Evolutionary conservation across 1,140 invertebrate species (phyloP), one percentile per base, ranked within the genome.

Genomic region (Alviniconcha marisindica): DNA sequence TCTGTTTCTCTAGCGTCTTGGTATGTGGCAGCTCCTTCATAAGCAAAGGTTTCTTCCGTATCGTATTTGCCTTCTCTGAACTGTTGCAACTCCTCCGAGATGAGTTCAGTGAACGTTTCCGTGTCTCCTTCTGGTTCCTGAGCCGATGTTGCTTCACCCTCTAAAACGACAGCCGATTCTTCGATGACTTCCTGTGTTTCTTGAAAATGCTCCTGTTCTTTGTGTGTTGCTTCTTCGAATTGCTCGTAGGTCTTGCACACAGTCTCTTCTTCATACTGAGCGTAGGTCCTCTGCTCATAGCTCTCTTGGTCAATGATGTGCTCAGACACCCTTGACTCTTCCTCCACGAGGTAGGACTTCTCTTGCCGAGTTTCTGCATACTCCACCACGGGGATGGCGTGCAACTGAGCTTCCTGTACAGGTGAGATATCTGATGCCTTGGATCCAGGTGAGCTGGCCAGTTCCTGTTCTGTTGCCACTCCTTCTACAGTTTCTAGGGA

Each of bases 341-440:
- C 60, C 10, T 66, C 48, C 5, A 51, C 38, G 18, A 42, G 1
- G n/a, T 31, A 78, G 73, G 60, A 63, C 31, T 83, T 38, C 18
- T 71, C 24, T 7, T 71, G 78, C 21, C 4, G 2, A 31, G 33
- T 44, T 21, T 80, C 78, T 31, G 60, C 78, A 80, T 42, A 42
- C 60, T 80, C 38, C 38, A 21, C 15, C 10, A 63, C 78, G 15
- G 77, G n/a, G 15, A 80, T 36, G 40, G 77, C 21, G 14, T 51
- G 5, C 14, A 51, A 42, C 31, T 66, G 18, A 2, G 76, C 82
- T 69, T 83, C 82, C 15, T 78, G 38, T 24, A 71, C 28, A 33
- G 82, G 82, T 44, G 82, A 83, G 15, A 78, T 77, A n/a, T 83
- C 82, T 44, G 82, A 78, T 3, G 38, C 42, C 42, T 69, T 66